Base-by-base conservation (phyloP, 2,888 invertebrate genomes). In the Hypena proboscidalis region DNA sequence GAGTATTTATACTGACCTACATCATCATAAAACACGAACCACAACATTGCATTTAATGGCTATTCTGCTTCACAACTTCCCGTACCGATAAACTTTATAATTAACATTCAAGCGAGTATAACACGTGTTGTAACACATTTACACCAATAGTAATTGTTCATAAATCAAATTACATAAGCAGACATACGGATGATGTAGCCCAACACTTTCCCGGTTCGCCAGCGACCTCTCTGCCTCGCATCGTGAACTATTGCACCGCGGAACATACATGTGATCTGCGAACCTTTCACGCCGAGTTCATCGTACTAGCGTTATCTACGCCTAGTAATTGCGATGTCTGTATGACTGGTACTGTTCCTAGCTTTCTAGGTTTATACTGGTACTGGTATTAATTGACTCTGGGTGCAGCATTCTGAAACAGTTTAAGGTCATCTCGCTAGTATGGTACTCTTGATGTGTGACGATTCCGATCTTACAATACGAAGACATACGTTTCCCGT, bases 221-320 rank as follows among this genome's bases (percentile, higher is more conserved):
- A 27, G 38, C 53, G 67, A 71, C 70, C 72, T 67, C 55, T 64
- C 55, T 40, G 53, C 57, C 53, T 47, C 51, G 40, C 57, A 57
- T 51, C 61, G 42, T 36, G 52, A 61, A 59, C 66, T 53, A 45
- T 61, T 40, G 42, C 45, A 35, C 38, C 39, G 52, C 46, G 29
- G 42, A 42, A 56, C 43, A 56, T 45, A 9, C 29, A 7, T 1
- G 9, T 21, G 3, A 9, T 60, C 20, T 41, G 31, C 22, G 46
- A 49, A 52, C 60, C 54, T 50, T 58, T 58, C 51, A 42, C 54
- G 38, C 21, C 3, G 41, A 32, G 68, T 66, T 65, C 66, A 52
- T 49, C 48, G 60, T 52, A 52, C 67, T 54, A 40, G 39, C 39
- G 32, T 50, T 50, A 41, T 57, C 46, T 50, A 39, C 47, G 46